Base-by-base conservation (phyloP, 2,888 invertebrate genomes). In the Dorcus hopei region DNA sequence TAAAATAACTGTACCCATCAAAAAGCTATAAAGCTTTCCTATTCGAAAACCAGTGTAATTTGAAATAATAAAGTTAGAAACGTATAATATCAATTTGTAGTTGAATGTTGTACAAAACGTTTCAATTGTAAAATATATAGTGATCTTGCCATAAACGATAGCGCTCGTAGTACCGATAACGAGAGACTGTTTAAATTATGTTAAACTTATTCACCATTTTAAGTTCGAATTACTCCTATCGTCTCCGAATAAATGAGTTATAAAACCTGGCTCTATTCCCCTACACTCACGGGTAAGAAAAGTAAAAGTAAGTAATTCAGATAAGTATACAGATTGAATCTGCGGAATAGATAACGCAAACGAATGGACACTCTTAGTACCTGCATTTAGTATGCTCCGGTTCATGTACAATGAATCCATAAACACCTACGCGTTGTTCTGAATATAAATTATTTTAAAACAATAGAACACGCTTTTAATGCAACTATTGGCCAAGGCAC, bases 391-490 rank as follows among this genome's bases (percentile, higher is more conserved):
- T 61, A 58, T 51, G 64, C 67, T 67, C 65, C 62, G 63, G 67
- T 65, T 68, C 68, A 65, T 71, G 69, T 71, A 74, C 72, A 74
- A 74, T 74, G 71, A 72, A 72, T 70, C 72, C 66, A 72, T 74
- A 74, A 73, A 74, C 77, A 74, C 77, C 76, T 72, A 77, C 57
- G 63, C 67, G 65, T 68, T 63, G 66, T 67, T 69, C 70, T 62
- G 72, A 75, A 74, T 74, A 74, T 74, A 76, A 77, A 77, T 77
- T 77, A 77, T 75, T 77, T 77, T 72, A 70, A 74, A 75, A 77
- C 77, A 77, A 77, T 77, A 74, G 77, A 73, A 76, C 77, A 76
- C 72, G 76, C 72, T 73, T 73, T 76, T 75, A 77, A 75, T 76
- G 74, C 73, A 74, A 75, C 71, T 74, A 77, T 77, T 72, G 74